Evolutionary conservation across 2,797 vertebrate genomes (phyloP), one percentile per base, ranked within the genome.

Genomic region (Silurus lanzhouensis): DNA sequence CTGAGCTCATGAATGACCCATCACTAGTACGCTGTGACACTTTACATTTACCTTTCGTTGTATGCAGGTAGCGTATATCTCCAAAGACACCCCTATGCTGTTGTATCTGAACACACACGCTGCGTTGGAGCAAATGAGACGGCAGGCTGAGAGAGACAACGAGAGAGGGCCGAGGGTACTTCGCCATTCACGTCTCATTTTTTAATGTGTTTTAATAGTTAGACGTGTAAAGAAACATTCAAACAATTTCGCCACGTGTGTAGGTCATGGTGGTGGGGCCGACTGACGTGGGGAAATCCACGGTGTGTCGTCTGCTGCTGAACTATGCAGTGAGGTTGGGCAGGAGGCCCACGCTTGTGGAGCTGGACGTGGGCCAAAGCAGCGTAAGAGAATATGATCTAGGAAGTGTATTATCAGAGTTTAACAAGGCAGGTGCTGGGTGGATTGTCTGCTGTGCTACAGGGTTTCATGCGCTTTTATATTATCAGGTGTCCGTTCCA

Each of bases 221-320:
- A 20, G 63, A 17, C 10, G 0, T 63, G 15, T 46, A 61, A 25
- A 52, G 61, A 52, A 38, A 38, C 38, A 38, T 38, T 52, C 48
- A 52, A 7, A 10, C 48, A 52, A 52, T 52, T 52, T 52, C 48
- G 63, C 15, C 61, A 27, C 48, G 20, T 84, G 38, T 82, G 6
- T 85, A 99, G 81, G 98, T 99, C 85, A 99, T 99, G 97, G 97
- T 99, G 13, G 98, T 98, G 75, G 98, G 98, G 0, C 98, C 98
- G 57, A 97, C 97, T 0, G 98, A 99, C 17, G 98, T 99, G 87
- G 98, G 98, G 68, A 99, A 99, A 91, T 96, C 98, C 5, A 99
- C 98, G 0, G 95, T 99, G 81, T 99, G 98, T 85, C 96, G 98
- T 25, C 84, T 99, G 66, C 93, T 99, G 63, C 94, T 99, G 84